These are phyloP conservation scores for Metacarcinus magister DNA, from an alignment of 2,888 invertebrate genomes.

Conservation along the genomic window DNA sequence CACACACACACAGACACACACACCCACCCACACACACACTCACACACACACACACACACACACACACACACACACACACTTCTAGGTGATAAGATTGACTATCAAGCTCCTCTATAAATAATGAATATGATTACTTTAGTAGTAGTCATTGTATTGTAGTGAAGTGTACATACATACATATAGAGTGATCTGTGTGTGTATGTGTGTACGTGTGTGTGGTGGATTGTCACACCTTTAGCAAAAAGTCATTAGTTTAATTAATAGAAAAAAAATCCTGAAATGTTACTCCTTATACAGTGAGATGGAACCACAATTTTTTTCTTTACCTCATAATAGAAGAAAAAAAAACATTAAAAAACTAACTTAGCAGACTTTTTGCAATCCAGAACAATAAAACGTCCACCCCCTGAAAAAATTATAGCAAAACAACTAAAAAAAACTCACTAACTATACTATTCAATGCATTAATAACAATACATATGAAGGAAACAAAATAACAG, in stretches of 20 bases:
- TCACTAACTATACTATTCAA: not conserved
- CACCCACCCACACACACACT: slow-evolving; percentile 55
- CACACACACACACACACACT: slow-evolving; percentile 55
- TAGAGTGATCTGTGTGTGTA: not conserved
- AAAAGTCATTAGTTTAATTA: too few species aligned
- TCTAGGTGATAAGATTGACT: not conserved
- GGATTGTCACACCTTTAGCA: too few species aligned
- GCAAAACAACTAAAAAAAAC: too few species aligned
- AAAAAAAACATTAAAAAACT: too few species aligned
- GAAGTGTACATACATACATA: not conserved
- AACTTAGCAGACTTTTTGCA: too few species aligned
- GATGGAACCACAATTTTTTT: too few species aligned
- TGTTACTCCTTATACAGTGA: too few species aligned
- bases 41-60: slow-evolving; percentile 59
- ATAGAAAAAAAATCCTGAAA: too few species aligned
- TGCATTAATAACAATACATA: not conserved
- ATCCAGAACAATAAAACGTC: too few species aligned
- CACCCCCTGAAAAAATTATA: too few species aligned
- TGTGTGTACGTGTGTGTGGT: not conserved
- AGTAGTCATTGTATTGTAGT: not conserved
- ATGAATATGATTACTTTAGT: not conserved
- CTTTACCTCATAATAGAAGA: too few species aligned
- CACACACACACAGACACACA: slow-evolving; percentile 53
- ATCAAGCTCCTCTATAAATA: not conserved
- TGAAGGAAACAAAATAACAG: not conserved